These are phyloP conservation scores for human (Homo sapiens) DNA, from an alignment of 2,113 vertebrate genomes.

Conservation along the genomic window DNA sequence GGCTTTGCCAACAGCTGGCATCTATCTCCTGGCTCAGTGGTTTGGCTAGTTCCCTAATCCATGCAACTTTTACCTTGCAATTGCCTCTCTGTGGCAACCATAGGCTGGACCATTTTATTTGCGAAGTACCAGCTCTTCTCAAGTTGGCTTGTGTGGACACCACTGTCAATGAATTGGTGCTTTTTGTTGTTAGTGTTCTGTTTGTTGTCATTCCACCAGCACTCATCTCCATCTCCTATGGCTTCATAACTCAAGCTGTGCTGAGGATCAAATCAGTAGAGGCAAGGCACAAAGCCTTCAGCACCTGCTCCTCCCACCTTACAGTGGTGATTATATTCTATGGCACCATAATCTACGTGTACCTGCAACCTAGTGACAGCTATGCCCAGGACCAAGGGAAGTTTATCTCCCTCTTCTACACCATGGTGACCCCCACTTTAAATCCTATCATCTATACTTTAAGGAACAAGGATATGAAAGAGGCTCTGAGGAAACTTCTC, in stretches of 20 bases:
- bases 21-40: background rate
- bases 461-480: conserved; percentile 51
- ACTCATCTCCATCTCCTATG: conserved; percentile 12
- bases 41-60: background rate
- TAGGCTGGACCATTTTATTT: conserved; percentile 41
- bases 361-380: conserved; percentile 49
- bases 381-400: conserved; percentile 19
- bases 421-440: conserved; percentile 51
- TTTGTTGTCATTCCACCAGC: background rate
- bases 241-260: background rate
- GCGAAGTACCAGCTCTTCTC: conserved; percentile 29
- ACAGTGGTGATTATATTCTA: conserved; percentile 56
- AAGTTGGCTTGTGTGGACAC: conserved; percentile 40
- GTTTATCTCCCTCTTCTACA: conserved; percentile 62
- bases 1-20: background rate
- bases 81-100: background rate
- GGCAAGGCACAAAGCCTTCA: background rate
- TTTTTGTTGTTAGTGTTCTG: background rate
- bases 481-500: conserved; percentile 17
- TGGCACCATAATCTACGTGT: conserved; percentile 60
- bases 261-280: background rate
- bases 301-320: conserved; percentile 45
- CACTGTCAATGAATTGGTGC: background rate
- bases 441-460: conserved; percentile 58
- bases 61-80: conserved; percentile 1